These are phyloP conservation scores for Pseudois nayaur DNA, from an alignment of 2,113 vertebrate species.

Conservation along the genomic window DNA sequence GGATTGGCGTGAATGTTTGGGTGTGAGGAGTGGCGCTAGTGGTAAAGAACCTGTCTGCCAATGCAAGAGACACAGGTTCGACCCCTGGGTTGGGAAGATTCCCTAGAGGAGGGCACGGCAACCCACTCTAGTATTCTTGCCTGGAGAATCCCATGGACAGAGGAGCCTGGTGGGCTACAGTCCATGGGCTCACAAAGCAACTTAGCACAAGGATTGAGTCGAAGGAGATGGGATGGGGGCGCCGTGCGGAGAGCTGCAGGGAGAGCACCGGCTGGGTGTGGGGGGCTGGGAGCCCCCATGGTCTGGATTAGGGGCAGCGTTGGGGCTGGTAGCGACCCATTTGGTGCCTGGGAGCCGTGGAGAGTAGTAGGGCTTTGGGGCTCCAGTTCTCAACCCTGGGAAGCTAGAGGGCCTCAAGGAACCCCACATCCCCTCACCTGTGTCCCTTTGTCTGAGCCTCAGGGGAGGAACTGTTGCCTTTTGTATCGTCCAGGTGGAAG, in stretches of 20 bases:
- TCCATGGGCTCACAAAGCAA: not conserved
- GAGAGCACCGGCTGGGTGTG: not conserved
- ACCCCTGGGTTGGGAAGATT: not conserved
- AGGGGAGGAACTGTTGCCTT: not conserved
- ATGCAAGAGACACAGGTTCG: not conserved
- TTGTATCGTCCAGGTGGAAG: not conserved
- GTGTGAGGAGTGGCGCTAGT: not conserved
- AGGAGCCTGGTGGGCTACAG: not conserved
- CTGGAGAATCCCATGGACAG: not conserved
- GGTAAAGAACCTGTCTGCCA: not conserved
- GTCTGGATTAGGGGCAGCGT: not conserved
- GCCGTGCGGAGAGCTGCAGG: too few relatives aligned
- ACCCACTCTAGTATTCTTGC: not conserved
- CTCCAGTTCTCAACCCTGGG: not conserved
- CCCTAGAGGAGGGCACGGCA: not conserved
- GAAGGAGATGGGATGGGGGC: not conserved
- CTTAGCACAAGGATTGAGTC: not conserved
- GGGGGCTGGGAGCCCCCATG: not conserved
- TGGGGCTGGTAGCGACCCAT: not conserved
- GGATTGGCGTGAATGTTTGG: not conserved
- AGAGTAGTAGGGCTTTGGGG: not conserved
- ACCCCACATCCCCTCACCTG: not conserved
- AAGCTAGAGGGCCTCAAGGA: not conserved
- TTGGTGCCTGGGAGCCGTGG: not conserved
- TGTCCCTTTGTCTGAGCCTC: not conserved